A percentile compares a stretch with the other conserved stretches of the same genome.
Conservation (phyloP, 2,888 invertebrate genomes). For the Helobdella robusta region DNA sequence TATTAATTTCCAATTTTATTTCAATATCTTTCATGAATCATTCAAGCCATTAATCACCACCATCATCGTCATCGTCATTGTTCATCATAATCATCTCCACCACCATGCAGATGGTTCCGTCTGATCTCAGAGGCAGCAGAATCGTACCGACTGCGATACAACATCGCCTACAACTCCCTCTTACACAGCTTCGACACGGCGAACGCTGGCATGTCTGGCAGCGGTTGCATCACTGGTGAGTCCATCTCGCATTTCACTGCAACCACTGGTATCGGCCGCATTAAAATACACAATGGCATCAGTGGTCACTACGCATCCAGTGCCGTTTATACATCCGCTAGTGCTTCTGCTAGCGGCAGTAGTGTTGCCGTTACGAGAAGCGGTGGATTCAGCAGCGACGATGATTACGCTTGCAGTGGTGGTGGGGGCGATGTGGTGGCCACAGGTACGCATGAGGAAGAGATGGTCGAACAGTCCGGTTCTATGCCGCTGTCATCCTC, state of each 20-base stretch:
- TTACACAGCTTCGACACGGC: neutral
- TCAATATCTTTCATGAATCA: too few relatives aligned
- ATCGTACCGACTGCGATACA: constrained; percentile 10
- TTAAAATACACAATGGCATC: too few relatives aligned
- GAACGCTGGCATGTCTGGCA: neutral
- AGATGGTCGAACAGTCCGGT: constrained; percentile 4
- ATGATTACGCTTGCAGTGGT: too few relatives aligned
- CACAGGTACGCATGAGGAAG: constrained; percentile 8
- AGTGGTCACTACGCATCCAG: too few relatives aligned
- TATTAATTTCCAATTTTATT: neutral
- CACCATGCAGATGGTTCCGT: constrained; percentile 24
- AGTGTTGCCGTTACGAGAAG: too few relatives aligned
- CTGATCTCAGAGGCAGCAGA: constrained; percentile 27
- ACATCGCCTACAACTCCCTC: neutral
- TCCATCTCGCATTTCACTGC: too few relatives aligned
- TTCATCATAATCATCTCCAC: neutral
- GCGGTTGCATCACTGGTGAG: neutral
- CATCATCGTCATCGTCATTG: neutral
- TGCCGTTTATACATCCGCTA: too few relatives aligned
- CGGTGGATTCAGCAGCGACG: too few relatives aligned
- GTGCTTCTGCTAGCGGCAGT: too few relatives aligned
- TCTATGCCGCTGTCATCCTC: constrained; percentile 7
- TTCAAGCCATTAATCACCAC: neutral
- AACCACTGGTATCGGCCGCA: too few relatives aligned
- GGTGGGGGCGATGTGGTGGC: too few relatives aligned